Evolutionary conservation across 92 coral and sea anemone species (phyloP), one percentile per base, ranked within the genome.

Genomic region (Montipora capitata): DNA sequence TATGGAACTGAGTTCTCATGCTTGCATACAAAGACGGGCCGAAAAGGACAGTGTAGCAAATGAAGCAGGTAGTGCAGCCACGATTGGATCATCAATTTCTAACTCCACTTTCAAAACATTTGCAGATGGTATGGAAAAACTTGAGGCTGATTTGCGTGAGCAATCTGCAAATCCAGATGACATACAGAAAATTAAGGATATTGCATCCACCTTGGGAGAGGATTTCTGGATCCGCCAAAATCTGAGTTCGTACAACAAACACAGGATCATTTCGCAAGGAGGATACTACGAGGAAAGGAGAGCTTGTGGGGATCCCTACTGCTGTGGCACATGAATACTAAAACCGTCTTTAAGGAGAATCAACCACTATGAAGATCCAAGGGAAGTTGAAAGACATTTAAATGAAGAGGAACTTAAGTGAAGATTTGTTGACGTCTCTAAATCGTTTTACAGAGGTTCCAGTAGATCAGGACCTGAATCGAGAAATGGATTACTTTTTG

Each of bases 21-120:
- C 87, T 56, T 83, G 95, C 68, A 86, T 92, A 11, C 89, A 87
- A 52, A 56, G 91, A 72, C 65, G 90, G 16, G 72, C 90, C 16
- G 91, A 92, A 15, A 20, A 0, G 27, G 85, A 83, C 69, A 92
- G 93, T 64, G 78, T 80, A 2, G 93, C 88, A 2, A 85, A 81
- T 72, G 93, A 92, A 57, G 95, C 95, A n/a, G 90, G 92, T 5
- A 73, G 79, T 2, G 81, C 93, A 0, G 78, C 83, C 1, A 41
- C 85, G 27, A 80, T 84, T 3, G 93, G 87, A 13, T 90, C 93
- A 52, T 68, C 86, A 4, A 59, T 78, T 15, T 61, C 81, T 42
- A 84, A 84, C 16, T 40, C 14, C 27, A 84, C 63, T n/a, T 85
- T 73, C 49, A 85, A 90, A 43, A 75, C 87, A 0, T 10, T 15